Conservation (phyloP, 1,140 invertebrate genomes). For the Zaprionus vittiger region DNA sequence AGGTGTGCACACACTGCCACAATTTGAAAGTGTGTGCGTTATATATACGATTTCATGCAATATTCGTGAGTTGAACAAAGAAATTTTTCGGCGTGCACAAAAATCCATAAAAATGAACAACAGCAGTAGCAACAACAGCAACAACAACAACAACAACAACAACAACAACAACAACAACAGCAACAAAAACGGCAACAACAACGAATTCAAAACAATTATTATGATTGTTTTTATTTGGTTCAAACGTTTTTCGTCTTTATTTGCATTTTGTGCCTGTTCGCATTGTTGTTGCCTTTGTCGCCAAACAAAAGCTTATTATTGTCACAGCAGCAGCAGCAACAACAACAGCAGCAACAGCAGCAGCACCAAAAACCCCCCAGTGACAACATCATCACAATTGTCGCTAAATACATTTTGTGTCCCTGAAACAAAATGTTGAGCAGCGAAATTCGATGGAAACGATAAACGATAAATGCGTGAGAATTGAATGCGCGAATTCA, state of each 20-base stretch:
- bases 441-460: constrained; percentile 1
- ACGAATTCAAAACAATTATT: constrained; percentile 32
- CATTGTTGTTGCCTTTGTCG: constrained; percentile 5
- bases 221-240: constrained; percentile 36
- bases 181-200: constrained; percentile 36
- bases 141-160: constrained; percentile 28
- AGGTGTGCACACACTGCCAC: neutral
- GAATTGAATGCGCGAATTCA: neutral
- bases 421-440: constrained; percentile 26
- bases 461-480: neutral
- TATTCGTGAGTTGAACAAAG: constrained; percentile 73
- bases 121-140: constrained; percentile 30
- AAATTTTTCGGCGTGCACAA: constrained; percentile 74
- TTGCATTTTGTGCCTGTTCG: constrained; percentile 24
- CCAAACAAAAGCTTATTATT: constrained; percentile 32
- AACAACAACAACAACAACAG: constrained; percentile 32
- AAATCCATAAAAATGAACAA: constrained; percentile 66
- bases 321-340: neutral
- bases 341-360: neutral
- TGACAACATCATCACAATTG: constrained; percentile 20
- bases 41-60: constrained; percentile 60
- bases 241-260: constrained; percentile 38
- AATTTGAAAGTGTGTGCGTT: neutral
- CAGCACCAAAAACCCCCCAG: constrained; percentile 2
- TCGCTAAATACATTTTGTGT: constrained; percentile 22